Conservation (phyloP, 92 coral and sea anemone species). For the Palythoa grandis region DNA sequence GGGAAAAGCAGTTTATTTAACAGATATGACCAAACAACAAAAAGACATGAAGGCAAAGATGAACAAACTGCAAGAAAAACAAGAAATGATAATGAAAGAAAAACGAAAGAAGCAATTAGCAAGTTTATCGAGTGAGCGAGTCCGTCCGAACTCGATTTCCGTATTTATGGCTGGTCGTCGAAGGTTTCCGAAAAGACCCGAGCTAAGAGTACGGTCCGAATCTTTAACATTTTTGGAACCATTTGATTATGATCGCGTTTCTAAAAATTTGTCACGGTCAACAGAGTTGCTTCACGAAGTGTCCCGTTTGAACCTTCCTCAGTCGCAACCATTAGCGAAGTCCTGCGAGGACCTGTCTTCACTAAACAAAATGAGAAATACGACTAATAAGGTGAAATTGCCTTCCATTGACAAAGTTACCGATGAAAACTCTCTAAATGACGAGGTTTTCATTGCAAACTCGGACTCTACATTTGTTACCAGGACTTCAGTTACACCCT, state of each 20-base stretch:
- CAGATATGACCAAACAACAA: slow-evolving; percentile 75
- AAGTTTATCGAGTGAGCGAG: slow-evolving; percentile 44
- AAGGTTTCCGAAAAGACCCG: slow-evolving; percentile 45
- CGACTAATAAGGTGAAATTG: slow-evolving; percentile 40
- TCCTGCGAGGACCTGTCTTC: slow-evolving; percentile 80
- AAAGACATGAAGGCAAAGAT: slow-evolving; percentile 84
- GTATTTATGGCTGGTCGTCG: slow-evolving; percentile 63
- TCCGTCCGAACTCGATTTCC: slow-evolving; percentile 84
- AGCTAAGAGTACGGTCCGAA: slow-evolving; percentile 69
- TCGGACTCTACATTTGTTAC: slow-evolving; percentile 72
- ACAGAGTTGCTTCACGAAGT: slow-evolving; percentile 57
- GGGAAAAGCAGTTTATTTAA: slow-evolving; percentile 63
- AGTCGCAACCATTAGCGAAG: slow-evolving; percentile 47
- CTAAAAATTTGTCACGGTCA: slow-evolving; percentile 67
- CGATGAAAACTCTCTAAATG: slow-evolving; percentile 13
- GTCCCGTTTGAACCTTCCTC: slow-evolving; percentile 44
- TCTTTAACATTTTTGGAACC: slow-evolving; percentile 78
- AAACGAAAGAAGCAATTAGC: slow-evolving; percentile 63
- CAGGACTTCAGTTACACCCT: slow-evolving; percentile 36
- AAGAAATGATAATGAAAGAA: slow-evolving; percentile 62
- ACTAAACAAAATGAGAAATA: slow-evolving; percentile 36
- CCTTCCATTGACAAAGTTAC: slow-evolving; percentile 50
- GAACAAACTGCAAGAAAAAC: slow-evolving; percentile 80
- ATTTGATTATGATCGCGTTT: slow-evolving; percentile 45
- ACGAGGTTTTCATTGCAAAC: slow-evolving; percentile 51